Evolutionary conservation across 2,113 vertebrate genomes (phyloP).

Genomic region (Sinocyclocheilus anophthalmus): DNA sequence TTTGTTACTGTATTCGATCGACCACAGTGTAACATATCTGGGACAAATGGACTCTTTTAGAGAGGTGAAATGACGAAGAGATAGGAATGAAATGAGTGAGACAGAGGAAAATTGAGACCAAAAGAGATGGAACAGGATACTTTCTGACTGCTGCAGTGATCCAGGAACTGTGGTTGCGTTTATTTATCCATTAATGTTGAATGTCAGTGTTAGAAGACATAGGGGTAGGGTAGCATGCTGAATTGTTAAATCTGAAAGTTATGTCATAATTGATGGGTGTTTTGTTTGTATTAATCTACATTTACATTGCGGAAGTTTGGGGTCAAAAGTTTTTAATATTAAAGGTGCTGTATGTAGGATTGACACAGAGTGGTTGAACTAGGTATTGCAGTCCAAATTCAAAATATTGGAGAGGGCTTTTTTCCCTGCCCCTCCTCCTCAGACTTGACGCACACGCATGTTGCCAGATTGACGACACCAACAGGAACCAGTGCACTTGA

Average conservation of each 20-base stretch:
- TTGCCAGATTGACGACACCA: too few relatives aligned
- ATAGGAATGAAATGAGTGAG: not conserved
- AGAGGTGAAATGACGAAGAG: not conserved
- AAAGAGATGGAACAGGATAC: slow-evolving; percentile 1
- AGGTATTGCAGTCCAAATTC: too few relatives aligned
- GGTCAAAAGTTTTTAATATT: not conserved
- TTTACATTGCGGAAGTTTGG: not conserved
- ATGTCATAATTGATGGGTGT: not conserved
- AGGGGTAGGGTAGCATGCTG: not conserved
- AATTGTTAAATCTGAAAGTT: not conserved
- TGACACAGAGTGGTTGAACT: too few relatives aligned
- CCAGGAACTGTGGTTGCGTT: not conserved
- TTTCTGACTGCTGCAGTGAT: not conserved
- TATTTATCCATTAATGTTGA: not conserved
- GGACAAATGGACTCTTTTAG: not conserved
- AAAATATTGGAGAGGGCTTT: too few relatives aligned
- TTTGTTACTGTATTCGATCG: not conserved
- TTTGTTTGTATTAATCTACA: not conserved
- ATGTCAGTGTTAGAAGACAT: not conserved
- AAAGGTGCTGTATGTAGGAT: too few relatives aligned
- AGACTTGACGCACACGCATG: too few relatives aligned
- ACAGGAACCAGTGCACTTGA: too few relatives aligned
- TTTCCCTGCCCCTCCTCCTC: too few relatives aligned
- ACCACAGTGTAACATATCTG: not conserved
- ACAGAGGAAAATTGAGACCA: slow-evolving; percentile 6